Conservation (phyloP, 2,797 vertebrate genomes). For the Muraenolepis orangiensis region DNA sequence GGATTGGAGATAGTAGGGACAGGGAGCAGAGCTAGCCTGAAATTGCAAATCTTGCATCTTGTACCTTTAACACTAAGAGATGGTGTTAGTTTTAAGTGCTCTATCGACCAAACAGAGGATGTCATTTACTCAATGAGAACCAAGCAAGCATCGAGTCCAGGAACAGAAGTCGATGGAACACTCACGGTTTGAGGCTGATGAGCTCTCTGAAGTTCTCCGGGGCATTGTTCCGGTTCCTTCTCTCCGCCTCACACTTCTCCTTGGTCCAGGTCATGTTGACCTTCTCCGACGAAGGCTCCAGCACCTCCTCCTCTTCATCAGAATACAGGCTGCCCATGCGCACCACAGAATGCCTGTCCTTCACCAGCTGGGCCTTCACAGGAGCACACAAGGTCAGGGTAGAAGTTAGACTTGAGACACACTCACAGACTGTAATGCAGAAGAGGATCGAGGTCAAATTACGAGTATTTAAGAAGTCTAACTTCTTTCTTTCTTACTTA, state of each 20-base stretch:
- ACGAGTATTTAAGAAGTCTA: not conserved
- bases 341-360: conserved; percentile 92
- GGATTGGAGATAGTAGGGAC: too few relatives aligned
- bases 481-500: not conserved
- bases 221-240: conserved; percentile 76
- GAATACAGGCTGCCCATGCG: conserved; percentile 92
- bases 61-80: not conserved
- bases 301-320: conserved; percentile 91
- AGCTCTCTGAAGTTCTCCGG: conserved; percentile 92
- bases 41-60: too few relatives aligned
- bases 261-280: conserved; percentile 98
- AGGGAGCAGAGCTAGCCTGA: too few relatives aligned
- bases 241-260: conserved; percentile 85
- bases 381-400: not conserved
- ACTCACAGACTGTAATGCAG: not conserved
- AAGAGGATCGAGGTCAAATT: not conserved
- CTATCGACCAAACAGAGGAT: not conserved
- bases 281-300: conserved; percentile 80
- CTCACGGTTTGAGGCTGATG: conserved; percentile 96
- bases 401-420: not conserved
- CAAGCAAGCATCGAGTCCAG: not conserved
- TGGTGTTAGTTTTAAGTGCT: not conserved
- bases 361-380: conserved; percentile 89
- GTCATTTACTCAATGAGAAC: too few relatives aligned
- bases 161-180: conserved; percentile 5